Evolutionary conservation across 1,140 invertebrate species (phyloP).

Genomic region (Diuraphis noxia): DNA sequence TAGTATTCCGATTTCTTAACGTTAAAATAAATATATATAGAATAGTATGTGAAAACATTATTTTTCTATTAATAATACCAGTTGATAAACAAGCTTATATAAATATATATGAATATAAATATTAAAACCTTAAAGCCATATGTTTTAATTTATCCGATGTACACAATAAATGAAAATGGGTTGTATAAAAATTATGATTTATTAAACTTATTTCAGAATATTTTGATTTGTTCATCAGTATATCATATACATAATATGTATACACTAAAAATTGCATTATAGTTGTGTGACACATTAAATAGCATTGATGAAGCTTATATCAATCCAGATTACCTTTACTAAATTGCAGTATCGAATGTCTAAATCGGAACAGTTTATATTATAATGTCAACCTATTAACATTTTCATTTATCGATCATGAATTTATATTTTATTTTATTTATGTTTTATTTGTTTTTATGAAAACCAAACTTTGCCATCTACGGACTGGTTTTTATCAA

Average conservation of each 20-base stretch:
- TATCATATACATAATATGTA: background rate
- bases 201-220: background rate
- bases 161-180: background rate
- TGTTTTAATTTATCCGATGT: background rate
- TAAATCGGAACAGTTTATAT: background rate
- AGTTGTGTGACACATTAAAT: background rate
- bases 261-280: background rate
- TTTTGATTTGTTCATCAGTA: background rate
- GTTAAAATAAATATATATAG: no score
- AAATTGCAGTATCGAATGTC: background rate
- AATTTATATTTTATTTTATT: background rate
- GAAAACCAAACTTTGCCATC: background rate
- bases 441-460: no score
- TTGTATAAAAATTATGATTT: background rate
- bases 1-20: background rate
- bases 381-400: background rate
- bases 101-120: no score
- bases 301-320: conserved; percentile 10
- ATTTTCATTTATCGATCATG: background rate
- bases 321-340: background rate
- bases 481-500: background rate
- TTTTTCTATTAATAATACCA: background rate
- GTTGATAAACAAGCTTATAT: background rate
- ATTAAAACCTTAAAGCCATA: background rate
- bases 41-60: background rate